A percentile compares a stretch with the other conserved stretches of the same genome.
Conservation (phyloP, 30 jellyfish, hydroid and myxozoan species). For the Cassiopea xamachana region DNA sequence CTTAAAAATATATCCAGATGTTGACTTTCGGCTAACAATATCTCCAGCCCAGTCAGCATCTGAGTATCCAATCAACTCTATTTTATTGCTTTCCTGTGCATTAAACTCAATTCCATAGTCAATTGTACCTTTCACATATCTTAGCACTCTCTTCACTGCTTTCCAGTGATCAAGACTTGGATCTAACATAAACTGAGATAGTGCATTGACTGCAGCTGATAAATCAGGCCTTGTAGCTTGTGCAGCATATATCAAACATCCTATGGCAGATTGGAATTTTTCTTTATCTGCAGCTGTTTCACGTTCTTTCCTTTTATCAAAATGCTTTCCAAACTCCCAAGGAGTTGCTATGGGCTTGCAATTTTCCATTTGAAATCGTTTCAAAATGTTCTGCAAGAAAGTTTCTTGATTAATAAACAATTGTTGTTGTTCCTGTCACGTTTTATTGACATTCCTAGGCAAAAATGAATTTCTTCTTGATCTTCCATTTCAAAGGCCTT, state of each 20-base stretch:
- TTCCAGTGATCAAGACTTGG: constrained; percentile 49
- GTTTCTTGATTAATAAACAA: constrained; percentile 2
- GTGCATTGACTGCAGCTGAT: constrained; percentile 53
- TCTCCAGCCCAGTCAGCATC: constrained; percentile 71
- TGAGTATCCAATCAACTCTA: neutral
- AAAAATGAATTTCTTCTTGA: constrained; percentile 14
- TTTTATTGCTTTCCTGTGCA: neutral
- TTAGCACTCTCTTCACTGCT: no score
- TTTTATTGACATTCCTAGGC: constrained; percentile 22
- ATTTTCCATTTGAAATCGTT: constrained; percentile 28
- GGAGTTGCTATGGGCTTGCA: constrained; percentile 56
- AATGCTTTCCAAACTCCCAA: constrained; percentile 12
- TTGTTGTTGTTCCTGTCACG: neutral
- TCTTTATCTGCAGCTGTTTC: neutral
- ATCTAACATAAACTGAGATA: constrained; percentile 17
- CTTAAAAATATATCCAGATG: constrained; percentile 46
- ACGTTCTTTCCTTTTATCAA: neutral
- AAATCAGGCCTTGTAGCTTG: constrained; percentile 39
- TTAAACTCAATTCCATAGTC: neutral
- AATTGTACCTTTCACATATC: no score
- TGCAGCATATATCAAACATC: constrained; percentile 27
- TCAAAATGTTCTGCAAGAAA: constrained; percentile 4
- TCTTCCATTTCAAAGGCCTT: constrained; percentile 19
- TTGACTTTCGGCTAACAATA: constrained; percentile 10
- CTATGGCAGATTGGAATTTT: no score